phyloP scores from a whole-genome alignment of 92 coral and sea anemone genomes.

The Meandrina meandrites region DNA sequence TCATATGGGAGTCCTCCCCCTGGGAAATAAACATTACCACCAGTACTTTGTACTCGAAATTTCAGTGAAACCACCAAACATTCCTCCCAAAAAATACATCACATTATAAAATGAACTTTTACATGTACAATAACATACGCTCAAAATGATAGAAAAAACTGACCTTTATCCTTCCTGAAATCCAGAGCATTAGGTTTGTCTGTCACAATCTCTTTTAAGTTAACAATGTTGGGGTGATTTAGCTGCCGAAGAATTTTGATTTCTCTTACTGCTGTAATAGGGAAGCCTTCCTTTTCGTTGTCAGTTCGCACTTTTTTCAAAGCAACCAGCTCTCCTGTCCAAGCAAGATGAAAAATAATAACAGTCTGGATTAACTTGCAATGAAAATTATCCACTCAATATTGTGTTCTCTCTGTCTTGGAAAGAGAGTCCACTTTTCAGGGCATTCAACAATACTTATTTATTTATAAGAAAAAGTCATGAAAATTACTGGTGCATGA shows the following conservation, averaged over 20 bases:
- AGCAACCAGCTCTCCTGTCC: conserved; percentile 90
- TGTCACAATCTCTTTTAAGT: conserved; percentile 96
- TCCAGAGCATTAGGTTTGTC: conserved; percentile 98
- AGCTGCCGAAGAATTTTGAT: conserved; percentile 96
- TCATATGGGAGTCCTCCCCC: too few relatives aligned
- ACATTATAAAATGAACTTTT: too few relatives aligned
- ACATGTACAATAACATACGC: too few relatives aligned
- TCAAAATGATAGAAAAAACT: neutral
- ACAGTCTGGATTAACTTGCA: neutral
- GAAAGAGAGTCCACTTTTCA: too few relatives aligned
- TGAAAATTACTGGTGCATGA: neutral
- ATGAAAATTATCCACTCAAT: too few relatives aligned
- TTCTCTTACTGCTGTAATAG: conserved; percentile 98
- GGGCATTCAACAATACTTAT: too few relatives aligned
- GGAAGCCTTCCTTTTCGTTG: conserved; percentile 99
- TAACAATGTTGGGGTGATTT: conserved; percentile 93
- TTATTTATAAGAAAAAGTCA: neutral
- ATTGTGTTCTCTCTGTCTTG: too few relatives aligned
- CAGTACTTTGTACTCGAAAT: too few relatives aligned
- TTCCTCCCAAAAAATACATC: too few relatives aligned
- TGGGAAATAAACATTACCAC: too few relatives aligned
- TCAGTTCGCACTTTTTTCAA: conserved; percentile 97
- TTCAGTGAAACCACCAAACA: too few relatives aligned
- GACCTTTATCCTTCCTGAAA: conserved; percentile 95
- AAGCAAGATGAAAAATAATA: neutral